These are phyloP conservation scores for Myoxocephalus aenaeus DNA, from an alignment of 2,797 vertebrate genomes.

Conservation along the genomic window DNA sequence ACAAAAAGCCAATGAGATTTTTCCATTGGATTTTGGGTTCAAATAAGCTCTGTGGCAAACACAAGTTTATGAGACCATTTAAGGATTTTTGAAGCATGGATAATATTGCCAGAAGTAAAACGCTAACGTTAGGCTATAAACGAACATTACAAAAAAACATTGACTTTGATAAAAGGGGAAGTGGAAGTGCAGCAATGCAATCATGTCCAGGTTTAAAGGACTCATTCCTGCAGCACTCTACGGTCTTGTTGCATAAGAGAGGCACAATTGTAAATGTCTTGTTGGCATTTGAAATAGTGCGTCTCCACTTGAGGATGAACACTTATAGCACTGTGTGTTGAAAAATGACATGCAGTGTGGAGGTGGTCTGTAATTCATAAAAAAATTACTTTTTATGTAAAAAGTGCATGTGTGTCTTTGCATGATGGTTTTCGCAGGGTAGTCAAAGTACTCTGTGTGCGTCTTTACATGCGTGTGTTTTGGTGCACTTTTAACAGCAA, in stretches of 20 bases:
- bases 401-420: neutral
- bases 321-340: neutral
- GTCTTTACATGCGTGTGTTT: neutral
- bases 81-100: neutral
- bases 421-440: neutral
- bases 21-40: neutral
- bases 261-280: neutral
- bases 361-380: constrained; percentile 23
- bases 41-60: neutral
- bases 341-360: constrained; percentile 11
- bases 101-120: too few relatives aligned
- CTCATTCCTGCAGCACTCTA: neutral
- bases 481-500: neutral
- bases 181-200: neutral
- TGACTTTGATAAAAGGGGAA: neutral
- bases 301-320: neutral
- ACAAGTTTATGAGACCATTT: neutral
- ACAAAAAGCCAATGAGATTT: neutral
- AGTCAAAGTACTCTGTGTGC: neutral
- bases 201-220: neutral
- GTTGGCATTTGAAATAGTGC: constrained; percentile 16
- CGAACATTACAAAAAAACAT: neutral
- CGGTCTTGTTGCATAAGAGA: neutral
- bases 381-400: neutral
- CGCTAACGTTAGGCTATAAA: too few relatives aligned